These are phyloP conservation scores for Gymnoscopelus microlampas DNA, from an alignment of 2,797 vertebrate species.

Conservation along the genomic window DNA sequence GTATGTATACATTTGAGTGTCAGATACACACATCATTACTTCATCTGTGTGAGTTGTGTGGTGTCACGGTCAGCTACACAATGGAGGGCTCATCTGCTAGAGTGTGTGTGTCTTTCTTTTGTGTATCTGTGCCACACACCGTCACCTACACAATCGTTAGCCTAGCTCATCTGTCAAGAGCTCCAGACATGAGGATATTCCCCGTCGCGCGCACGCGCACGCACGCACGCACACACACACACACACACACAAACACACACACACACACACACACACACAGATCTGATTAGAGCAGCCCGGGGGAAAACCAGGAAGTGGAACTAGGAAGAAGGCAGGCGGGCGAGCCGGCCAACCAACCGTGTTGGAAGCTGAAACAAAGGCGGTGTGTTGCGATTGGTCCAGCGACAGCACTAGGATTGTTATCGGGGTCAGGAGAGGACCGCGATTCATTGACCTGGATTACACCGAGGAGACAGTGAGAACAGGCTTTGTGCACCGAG, in stretches of 20 bases:
- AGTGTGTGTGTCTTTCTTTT: background rate
- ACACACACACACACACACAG: too few relatives aligned
- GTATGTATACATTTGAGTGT: background rate
- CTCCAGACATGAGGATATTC: background rate
- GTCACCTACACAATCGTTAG: too few relatives aligned
- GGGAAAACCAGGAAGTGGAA: conserved; percentile 32
- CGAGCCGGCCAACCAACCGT: conserved; percentile 18
- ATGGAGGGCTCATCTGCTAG: too few relatives aligned
- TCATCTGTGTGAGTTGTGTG: background rate
- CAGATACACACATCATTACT: too few relatives aligned
- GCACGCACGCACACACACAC: background rate
- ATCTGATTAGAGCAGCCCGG: conserved; percentile 33
- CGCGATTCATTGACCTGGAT: background rate
- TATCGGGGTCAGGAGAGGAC: background rate
- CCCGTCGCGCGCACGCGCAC: too few relatives aligned
- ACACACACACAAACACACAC: too few relatives aligned
- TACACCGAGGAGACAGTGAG: background rate
- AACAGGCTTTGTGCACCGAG: background rate
- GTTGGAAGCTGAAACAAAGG: conserved; percentile 30
- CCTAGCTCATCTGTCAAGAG: background rate
- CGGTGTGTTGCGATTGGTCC: conserved; percentile 31
- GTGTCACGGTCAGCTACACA: too few relatives aligned
- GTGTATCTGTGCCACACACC: too few relatives aligned
- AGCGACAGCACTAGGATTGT: background rate
- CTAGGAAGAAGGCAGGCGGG: conserved; percentile 37